Conservation (phyloP, 2,888 invertebrate genomes). For the Eupithecia insigniata region DNA sequence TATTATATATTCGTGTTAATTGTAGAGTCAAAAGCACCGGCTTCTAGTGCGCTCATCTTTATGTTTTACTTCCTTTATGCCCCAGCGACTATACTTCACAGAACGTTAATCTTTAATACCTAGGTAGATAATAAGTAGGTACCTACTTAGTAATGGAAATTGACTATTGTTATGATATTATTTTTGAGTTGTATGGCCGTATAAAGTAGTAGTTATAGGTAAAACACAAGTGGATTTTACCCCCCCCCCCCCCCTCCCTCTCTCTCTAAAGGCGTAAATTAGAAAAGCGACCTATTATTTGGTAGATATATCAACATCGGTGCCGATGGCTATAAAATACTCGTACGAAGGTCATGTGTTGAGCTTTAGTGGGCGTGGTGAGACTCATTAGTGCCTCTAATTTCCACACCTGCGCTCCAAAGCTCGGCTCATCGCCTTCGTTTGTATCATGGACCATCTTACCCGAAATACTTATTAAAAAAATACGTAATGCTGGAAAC, state of each 20-base stretch:
- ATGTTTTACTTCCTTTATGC: constrained; percentile 35
- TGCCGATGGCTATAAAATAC: constrained; percentile 1
- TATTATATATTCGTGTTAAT: constrained; percentile 70
- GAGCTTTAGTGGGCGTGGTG: constrained; percentile 59
- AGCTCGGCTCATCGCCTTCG: constrained; percentile 59
- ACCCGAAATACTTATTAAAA: neutral
- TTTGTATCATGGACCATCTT: constrained; percentile 30
- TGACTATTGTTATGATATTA: constrained; percentile 37
- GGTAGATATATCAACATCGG: neutral
- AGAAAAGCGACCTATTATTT: neutral
- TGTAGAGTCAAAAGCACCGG: constrained; percentile 65
- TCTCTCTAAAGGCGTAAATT: neutral
- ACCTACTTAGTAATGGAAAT: constrained; percentile 35
- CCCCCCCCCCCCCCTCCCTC: neutral
- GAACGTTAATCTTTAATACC: constrained; percentile 40
- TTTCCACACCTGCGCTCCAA: constrained; percentile 71
- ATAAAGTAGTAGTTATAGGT: neutral
- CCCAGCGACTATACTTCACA: constrained; percentile 43
- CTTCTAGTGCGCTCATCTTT: constrained; percentile 47
- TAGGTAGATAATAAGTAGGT: neutral
- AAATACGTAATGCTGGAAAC: neutral
- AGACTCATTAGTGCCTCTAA: constrained; percentile 69
- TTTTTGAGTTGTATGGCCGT: neutral
- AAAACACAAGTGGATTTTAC: neutral
- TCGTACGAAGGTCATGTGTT: constrained; percentile 21